Evolutionary conservation across 2,888 invertebrate genomes (phyloP).

Genomic region (Caenorhabditis sinica): DNA sequence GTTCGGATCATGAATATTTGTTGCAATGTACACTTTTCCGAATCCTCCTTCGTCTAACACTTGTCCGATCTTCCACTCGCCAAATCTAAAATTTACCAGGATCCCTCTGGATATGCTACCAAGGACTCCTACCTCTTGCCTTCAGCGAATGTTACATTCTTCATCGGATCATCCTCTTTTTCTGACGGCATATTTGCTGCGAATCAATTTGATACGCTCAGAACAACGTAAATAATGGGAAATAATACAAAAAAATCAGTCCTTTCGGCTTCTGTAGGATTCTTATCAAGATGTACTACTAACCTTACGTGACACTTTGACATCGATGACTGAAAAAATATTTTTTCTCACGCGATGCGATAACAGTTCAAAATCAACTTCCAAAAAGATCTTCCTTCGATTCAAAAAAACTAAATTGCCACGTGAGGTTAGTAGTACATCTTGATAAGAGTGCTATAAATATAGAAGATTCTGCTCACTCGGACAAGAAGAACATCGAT

Average conservation of each 20-base stretch:
- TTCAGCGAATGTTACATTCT: constrained; percentile 53
- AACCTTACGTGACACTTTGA: not conserved
- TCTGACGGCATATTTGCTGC: constrained; percentile 40
- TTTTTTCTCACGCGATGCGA: too few species aligned
- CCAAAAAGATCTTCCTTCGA: too few species aligned
- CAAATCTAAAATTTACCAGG: constrained; percentile 61
- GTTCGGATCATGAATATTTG: constrained; percentile 36
- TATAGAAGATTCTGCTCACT: not conserved
- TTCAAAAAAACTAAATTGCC: not conserved
- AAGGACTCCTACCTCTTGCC: constrained; percentile 42
- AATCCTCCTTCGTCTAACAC: constrained; percentile 80
- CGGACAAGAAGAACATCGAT: too few species aligned
- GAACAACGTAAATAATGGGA: constrained; percentile 28
- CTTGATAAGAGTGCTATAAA: not conserved
- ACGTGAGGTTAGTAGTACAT: not conserved
- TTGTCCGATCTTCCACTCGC: constrained; percentile 73
- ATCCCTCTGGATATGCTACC: not conserved
- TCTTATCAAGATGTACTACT: not conserved
- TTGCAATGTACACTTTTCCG: constrained; percentile 74
- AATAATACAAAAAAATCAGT: not conserved
- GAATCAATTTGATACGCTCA: constrained; percentile 30
- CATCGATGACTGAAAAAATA: too few species aligned
- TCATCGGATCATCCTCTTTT: constrained; percentile 63
- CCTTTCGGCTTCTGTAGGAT: not conserved
- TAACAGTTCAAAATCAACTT: too few species aligned